Evolutionary conservation across 2,113 vertebrate genomes (phyloP).

Genomic region (Physeter macrocephalus): DNA sequence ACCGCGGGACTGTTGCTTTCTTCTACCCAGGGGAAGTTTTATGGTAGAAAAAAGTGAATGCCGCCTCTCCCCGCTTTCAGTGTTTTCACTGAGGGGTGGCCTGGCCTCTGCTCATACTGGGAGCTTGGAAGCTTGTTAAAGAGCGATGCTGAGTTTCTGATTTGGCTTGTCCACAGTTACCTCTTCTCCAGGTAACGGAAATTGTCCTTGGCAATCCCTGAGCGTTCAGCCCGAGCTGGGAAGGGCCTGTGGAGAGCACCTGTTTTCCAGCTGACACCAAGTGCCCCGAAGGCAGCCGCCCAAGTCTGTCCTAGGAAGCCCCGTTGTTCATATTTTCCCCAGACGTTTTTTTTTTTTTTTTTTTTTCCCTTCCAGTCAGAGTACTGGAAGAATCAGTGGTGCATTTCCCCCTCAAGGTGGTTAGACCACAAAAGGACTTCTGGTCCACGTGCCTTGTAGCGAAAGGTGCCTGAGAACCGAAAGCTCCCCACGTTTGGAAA

Average conservation of each 20-base stretch:
- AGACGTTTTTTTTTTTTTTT: background rate
- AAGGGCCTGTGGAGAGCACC: background rate
- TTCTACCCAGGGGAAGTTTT: background rate
- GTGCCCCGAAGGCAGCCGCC: background rate
- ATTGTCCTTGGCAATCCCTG: background rate
- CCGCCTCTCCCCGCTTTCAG: background rate
- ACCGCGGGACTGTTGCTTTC: background rate
- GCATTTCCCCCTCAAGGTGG: too few species aligned
- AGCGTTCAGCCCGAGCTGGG: fast-evolving
- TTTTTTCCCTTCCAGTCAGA: background rate
- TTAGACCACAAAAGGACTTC: background rate
- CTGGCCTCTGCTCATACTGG: background rate
- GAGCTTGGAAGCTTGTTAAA: too few species aligned
- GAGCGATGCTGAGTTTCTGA: background rate
- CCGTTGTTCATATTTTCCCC: fast-evolving
- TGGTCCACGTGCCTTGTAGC: background rate
- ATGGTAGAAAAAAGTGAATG: background rate
- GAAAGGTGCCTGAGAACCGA: background rate
- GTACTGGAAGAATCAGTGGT: background rate
- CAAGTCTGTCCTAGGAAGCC: background rate
- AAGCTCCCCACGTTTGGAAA: too few species aligned
- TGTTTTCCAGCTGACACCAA: background rate
- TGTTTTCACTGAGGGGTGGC: fast-evolving
- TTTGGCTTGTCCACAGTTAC: background rate
- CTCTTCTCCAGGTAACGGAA: background rate